Percentiles rank a stretch among this genome's conserved stretches.
These are phyloP conservation scores for Philonicus albiceps DNA, from an alignment of 2,888 invertebrate genomes.

Conservation along the genomic window DNA sequence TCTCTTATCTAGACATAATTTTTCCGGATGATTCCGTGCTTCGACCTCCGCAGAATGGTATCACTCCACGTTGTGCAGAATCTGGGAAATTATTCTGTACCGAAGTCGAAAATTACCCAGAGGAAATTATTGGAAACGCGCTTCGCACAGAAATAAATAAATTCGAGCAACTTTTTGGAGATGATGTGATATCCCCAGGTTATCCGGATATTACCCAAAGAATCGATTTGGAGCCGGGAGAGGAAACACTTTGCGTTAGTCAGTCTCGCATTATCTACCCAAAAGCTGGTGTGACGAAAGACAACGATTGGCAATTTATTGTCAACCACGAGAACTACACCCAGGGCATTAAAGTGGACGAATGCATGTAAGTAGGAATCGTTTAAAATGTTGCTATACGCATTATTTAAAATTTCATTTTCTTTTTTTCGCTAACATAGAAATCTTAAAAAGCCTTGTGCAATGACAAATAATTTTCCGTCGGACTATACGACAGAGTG, in stretches of 20 bases:
- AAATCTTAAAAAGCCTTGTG: conserved; percentile 64
- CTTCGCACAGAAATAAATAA: conserved; percentile 52
- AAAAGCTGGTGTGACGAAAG: conserved; percentile 67
- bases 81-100: conserved; percentile 60
- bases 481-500: conserved; percentile 66
- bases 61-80: conserved; percentile 38
- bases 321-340: conserved; percentile 72
- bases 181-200: conserved; percentile 57
- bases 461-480: conserved; percentile 64
- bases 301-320: conserved; percentile 74
- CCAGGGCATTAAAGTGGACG: conserved; percentile 78
- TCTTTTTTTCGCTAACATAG: conserved; percentile 54
- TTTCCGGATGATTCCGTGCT: conserved; percentile 49
- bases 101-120: conserved; percentile 63
- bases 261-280: conserved; percentile 67
- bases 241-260: conserved; percentile 64
- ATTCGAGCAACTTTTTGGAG: conserved; percentile 58
- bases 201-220: conserved; percentile 64
- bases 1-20: conserved; percentile 47
- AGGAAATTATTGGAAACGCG: conserved; percentile 56
- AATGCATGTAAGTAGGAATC: conserved; percentile 71
- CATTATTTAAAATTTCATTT: background rate
- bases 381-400: background rate
- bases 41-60: background rate
- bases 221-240: conserved; percentile 58